These are phyloP conservation scores for Epizoanthus ramosus DNA, from an alignment of 92 coral and sea anemone species.

Conservation along the genomic window DNA sequence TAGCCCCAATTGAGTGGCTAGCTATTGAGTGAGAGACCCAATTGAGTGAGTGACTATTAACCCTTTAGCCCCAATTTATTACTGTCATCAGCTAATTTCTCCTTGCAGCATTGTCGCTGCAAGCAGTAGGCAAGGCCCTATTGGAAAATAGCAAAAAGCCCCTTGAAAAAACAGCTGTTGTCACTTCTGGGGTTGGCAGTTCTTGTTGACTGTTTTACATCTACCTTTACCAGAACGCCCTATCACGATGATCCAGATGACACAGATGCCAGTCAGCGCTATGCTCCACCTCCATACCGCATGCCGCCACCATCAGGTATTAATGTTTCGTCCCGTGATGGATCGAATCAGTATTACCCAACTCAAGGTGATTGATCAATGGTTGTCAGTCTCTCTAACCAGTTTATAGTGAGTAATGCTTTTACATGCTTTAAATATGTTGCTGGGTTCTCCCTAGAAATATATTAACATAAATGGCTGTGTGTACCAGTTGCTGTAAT, in stretches of 20 bases:
- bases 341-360: slow-evolving; percentile 74
- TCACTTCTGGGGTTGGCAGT: neutral
- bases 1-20: too few relatives aligned
- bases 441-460: neutral
- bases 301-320: slow-evolving; percentile 80
- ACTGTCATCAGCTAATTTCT: too few relatives aligned
- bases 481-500: neutral
- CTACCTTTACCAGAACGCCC: slow-evolving; percentile 41
- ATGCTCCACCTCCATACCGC: slow-evolving; percentile 89
- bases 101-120: too few relatives aligned
- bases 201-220: neutral
- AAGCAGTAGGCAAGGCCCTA: too few relatives aligned
- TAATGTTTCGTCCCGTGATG: slow-evolving; percentile 68
- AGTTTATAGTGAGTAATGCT: slow-evolving; percentile 51
- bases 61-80: too few relatives aligned
- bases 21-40: too few relatives aligned
- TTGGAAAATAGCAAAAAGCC: neutral
- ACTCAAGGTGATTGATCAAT: slow-evolving; percentile 63
- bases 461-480: neutral
- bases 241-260: slow-evolving; percentile 34
- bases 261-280: slow-evolving; percentile 64
- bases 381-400: slow-evolving; percentile 48
- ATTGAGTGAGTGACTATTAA: too few relatives aligned
- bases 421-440: slow-evolving; percentile 14
- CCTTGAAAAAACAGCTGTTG: neutral